A percentile compares a stretch with the other conserved stretches of the same genome.
phyloP scores from a whole-genome alignment of 2,888 invertebrate genomes.

The Elysia crispata region DNA sequence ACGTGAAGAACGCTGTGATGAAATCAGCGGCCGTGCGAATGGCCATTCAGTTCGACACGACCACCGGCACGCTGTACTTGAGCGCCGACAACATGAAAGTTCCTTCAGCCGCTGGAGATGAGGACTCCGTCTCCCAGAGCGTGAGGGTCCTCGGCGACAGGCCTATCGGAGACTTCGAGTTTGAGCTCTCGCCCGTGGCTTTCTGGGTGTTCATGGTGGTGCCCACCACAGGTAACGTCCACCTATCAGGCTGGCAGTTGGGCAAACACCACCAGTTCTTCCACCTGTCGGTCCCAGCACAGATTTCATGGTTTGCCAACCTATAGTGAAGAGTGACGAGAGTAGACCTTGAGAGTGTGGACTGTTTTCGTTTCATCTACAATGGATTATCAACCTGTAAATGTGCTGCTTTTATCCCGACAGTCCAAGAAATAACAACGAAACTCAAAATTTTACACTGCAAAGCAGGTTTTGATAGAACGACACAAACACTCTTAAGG shows the following conservation, averaged over 20 bases:
- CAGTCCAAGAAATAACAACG: too few relatives aligned
- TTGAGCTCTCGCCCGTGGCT: conserved; percentile 47
- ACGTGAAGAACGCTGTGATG: conserved; percentile 51
- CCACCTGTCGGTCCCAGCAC: conserved; percentile 45
- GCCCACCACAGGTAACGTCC: conserved; percentile 48
- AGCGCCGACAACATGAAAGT: conserved; percentile 51
- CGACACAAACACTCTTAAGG: too few relatives aligned
- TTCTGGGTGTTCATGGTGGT: conserved; percentile 52
- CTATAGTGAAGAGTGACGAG: conserved; percentile 18
- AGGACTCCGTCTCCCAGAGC: conserved; percentile 46
- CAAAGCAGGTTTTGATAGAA: too few relatives aligned
- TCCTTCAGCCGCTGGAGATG: conserved; percentile 30
- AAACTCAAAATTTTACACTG: too few relatives aligned
- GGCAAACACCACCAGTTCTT: conserved; percentile 51
- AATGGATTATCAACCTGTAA: too few relatives aligned
- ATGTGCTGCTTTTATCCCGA: too few relatives aligned
- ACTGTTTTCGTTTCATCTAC: too few relatives aligned
- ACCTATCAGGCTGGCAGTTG: conserved; percentile 52
- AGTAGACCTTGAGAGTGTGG: too few relatives aligned
- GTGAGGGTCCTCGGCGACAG: conserved; percentile 49
- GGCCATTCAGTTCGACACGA: conserved; percentile 46
- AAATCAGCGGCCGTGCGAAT: conserved; percentile 49
- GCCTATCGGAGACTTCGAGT: conserved; percentile 48
- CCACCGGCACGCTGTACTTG: conserved; percentile 48
- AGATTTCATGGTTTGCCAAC: conserved; percentile 50